These are phyloP conservation scores for Thereva nobilitata DNA, from an alignment of 2,888 invertebrate species.

Conservation along the genomic window DNA sequence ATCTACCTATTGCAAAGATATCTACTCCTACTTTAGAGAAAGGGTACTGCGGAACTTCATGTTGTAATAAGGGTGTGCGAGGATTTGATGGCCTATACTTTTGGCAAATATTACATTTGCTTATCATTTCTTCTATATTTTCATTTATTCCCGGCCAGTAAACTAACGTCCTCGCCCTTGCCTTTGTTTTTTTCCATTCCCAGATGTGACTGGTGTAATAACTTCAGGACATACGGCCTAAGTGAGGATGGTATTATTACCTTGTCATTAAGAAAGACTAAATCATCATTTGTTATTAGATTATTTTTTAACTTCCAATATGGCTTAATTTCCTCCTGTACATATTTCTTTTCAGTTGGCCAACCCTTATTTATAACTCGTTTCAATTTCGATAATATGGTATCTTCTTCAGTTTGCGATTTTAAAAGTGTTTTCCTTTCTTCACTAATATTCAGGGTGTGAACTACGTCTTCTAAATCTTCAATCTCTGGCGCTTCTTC, in stretches of 20 bases:
- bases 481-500: too few relatives aligned
- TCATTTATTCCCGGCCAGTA: constrained; percentile 26
- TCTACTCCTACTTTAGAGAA: constrained; percentile 45
- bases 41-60: constrained; percentile 11
- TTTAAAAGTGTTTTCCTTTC: too few relatives aligned
- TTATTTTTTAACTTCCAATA: constrained; percentile 6
- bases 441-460: too few relatives aligned
- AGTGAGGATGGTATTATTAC: neutral
- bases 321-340: neutral
- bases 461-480: too few relatives aligned
- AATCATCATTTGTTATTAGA: neutral
- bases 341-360: neutral
- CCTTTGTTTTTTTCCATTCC: constrained; percentile 33
- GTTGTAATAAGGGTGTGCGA: constrained; percentile 2
- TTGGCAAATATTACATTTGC: constrained; percentile 23
- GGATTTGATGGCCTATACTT: constrained; percentile 10
- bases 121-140: constrained; percentile 23
- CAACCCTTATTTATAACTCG: neutral
- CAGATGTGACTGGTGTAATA: constrained; percentile 16
- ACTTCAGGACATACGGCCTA: neutral
- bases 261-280: constrained; percentile 1
- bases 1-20: constrained; percentile 39
- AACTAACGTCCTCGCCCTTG: constrained; percentile 7
- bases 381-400: constrained; percentile 1
- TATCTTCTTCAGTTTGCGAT: constrained; percentile 22